Evolutionary conservation across 1,140 invertebrate genomes (phyloP).

Genomic region (Gryllus bimaculatus): DNA sequence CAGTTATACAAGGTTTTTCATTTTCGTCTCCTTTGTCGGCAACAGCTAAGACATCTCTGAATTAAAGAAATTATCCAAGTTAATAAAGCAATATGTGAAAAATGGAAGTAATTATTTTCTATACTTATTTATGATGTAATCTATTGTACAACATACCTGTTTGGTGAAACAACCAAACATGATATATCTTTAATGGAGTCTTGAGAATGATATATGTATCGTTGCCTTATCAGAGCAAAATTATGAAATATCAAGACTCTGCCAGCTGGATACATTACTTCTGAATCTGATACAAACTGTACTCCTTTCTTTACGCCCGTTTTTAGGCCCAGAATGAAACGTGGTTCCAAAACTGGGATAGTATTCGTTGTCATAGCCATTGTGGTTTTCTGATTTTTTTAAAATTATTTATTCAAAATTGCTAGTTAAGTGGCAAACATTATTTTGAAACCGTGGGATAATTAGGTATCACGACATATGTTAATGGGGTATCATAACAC

Average conservation of each 20-base stretch:
- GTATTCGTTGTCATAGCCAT: background rate
- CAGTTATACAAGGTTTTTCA: conserved; percentile 47
- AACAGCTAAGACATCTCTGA: conserved; percentile 45
- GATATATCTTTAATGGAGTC: background rate
- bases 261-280: conserved; percentile 57
- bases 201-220: conserved; percentile 32
- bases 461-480: too few relatives aligned
- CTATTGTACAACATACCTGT: background rate
- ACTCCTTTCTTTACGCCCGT: conserved; percentile 48
- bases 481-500: too few relatives aligned
- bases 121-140: background rate
- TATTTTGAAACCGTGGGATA: too few relatives aligned
- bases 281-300: conserved; percentile 53
- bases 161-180: conserved; percentile 15
- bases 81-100: conserved; percentile 17
- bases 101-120: background rate
- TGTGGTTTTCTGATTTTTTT: too few relatives aligned
- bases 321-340: conserved; percentile 47
- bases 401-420: too few relatives aligned
- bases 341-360: conserved; percentile 36
- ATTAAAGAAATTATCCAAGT: conserved; percentile 23
- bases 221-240: conserved; percentile 36
- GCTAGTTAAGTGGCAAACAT: too few relatives aligned
- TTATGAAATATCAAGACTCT: conserved; percentile 54
- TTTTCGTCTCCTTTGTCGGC: conserved; percentile 34